These are phyloP conservation scores for Melanotus villosus DNA, from an alignment of 2,888 invertebrate genomes.

Conservation along the genomic window DNA sequence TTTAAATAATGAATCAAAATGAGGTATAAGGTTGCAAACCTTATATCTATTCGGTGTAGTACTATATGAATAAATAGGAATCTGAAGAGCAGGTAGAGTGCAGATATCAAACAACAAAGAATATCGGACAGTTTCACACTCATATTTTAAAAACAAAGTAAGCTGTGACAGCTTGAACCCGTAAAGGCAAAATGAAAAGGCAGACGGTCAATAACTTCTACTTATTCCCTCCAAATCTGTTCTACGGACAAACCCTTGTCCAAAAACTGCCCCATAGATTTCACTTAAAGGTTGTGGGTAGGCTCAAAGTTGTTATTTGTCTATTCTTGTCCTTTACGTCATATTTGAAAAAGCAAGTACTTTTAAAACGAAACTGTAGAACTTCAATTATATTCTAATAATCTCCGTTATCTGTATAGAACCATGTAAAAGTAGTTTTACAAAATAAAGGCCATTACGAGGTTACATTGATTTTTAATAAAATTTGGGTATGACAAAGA, in stretches of 20 bases:
- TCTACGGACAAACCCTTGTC: slow-evolving; percentile 29
- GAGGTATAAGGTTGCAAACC: too few relatives aligned
- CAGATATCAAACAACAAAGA: background rate
- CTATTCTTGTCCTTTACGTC: slow-evolving; percentile 9
- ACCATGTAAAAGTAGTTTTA: too few relatives aligned
- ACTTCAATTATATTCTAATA: too few relatives aligned
- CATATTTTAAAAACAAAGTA: slow-evolving; percentile 13
- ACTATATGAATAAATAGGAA: too few relatives aligned
- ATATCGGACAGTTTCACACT: background rate
- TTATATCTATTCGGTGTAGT: too few relatives aligned
- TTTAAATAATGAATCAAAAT: too few relatives aligned
- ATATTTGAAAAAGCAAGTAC: background rate
- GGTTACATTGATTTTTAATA: too few relatives aligned
- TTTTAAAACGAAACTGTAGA: too few relatives aligned
- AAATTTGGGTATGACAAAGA: slow-evolving; percentile 4
- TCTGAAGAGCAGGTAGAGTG: too few relatives aligned
- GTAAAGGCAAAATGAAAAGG: slow-evolving; percentile 26
- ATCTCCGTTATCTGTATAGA: too few relatives aligned
- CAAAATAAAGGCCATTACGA: too few relatives aligned
- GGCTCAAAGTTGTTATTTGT: slow-evolving; percentile 19
- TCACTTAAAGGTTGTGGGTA: slow-evolving; percentile 19
- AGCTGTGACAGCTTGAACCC: slow-evolving; percentile 22
- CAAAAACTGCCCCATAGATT: slow-evolving; percentile 28
- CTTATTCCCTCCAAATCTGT: slow-evolving; percentile 25
- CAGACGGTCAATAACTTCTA: slow-evolving; percentile 23